Conservation (phyloP, 1,140 invertebrate genomes). For the Eriocheir sinensis region DNA sequence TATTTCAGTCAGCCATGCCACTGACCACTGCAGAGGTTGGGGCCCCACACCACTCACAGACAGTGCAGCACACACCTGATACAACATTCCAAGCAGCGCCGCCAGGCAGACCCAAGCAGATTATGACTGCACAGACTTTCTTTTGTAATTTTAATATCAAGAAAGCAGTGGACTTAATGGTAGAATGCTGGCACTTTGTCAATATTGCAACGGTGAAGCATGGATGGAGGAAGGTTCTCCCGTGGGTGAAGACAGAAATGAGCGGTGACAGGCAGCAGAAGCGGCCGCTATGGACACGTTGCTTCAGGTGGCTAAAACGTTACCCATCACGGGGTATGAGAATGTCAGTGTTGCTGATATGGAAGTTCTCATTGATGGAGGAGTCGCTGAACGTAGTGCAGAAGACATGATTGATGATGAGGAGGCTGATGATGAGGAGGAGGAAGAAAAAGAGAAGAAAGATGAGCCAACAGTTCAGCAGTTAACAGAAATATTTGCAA, state of each 20-base stretch:
- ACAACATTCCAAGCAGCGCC: neutral
- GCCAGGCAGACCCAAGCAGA: no score
- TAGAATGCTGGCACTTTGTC: conserved; percentile 37
- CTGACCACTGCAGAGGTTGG: neutral
- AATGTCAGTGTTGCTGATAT: neutral
- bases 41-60: neutral
- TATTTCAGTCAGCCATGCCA: neutral
- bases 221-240: conserved; percentile 29
- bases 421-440: neutral
- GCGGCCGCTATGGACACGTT: neutral
- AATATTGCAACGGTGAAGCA: conserved; percentile 29
- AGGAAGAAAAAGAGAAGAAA: neutral
- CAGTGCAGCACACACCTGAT: neutral
- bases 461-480: neutral
- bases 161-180: conserved; percentile 28
- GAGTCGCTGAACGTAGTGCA: neutral
- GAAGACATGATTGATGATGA: conserved; percentile 23
- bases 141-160: conserved; percentile 43
- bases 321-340: neutral
- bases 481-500: conserved; percentile 32
- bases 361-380: neutral
- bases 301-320: neutral
- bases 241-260: no score
- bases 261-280: neutral
- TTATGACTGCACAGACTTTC: neutral